Evolutionary conservation across 1,140 invertebrate genomes (phyloP).

Genomic region (Gyrodactylus bullatarudis): DNA sequence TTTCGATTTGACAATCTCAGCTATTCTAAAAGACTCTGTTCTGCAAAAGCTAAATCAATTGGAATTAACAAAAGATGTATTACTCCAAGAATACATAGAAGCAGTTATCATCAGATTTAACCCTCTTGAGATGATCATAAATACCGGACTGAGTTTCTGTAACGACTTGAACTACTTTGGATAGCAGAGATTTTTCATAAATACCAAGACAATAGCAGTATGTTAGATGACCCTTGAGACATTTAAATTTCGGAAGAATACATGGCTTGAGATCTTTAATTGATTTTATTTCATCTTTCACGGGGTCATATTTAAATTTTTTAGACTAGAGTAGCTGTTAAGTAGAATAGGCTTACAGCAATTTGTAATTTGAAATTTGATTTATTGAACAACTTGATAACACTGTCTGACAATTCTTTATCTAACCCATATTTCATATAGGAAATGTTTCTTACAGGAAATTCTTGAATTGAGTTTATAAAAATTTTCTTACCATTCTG

Average conservation of each 20-base stretch:
- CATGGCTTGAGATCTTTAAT: background rate
- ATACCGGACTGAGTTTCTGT: background rate
- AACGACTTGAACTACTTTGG: background rate
- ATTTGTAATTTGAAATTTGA: too few relatives aligned
- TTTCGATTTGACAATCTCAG: background rate
- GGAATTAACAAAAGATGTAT: background rate
- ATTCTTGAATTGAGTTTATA: too few relatives aligned
- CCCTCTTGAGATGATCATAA: background rate
- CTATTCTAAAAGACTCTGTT: background rate
- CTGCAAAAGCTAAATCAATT: background rate
- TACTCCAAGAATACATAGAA: background rate
- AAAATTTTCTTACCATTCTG: background rate
- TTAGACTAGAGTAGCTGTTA: too few relatives aligned
- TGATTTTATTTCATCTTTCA: too few relatives aligned
- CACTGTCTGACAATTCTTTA: too few relatives aligned
- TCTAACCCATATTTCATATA: too few relatives aligned
- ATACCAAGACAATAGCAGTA: background rate
- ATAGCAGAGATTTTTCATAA: background rate
- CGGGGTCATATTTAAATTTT: too few relatives aligned
- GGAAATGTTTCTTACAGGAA: too few relatives aligned
- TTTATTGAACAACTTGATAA: too few relatives aligned
- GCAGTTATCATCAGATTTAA: background rate
- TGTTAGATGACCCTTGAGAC: background rate
- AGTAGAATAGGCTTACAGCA: too few relatives aligned
- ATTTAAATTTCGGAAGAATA: background rate